Evolutionary conservation across 2,113 vertebrate species (phyloP), one percentile per base, ranked within the genome.

Genomic region (Agelaius tricolor): DNA sequence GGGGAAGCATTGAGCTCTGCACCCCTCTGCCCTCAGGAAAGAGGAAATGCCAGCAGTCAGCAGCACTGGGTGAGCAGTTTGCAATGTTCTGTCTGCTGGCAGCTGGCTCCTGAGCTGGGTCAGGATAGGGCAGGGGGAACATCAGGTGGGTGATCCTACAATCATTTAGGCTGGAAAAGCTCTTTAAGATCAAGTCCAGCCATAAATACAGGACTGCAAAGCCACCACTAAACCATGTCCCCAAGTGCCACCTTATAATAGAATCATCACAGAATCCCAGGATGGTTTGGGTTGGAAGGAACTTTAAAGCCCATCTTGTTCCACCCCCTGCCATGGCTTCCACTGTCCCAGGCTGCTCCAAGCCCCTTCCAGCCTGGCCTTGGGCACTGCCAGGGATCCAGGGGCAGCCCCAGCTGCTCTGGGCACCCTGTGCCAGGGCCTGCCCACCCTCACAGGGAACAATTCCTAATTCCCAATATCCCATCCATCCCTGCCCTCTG

Each of bases 261-360:
- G 54, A 82, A 15, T 47, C 24, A 10, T 61, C 28, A 67, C 37
- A 82, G 54, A 46, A 54, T 59, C 33, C 4, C 7, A 7, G 39
- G 4, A 10, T 21, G 46, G 16, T 61, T 67, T 59, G 52, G 3
- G 33, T 21, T 52, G 44, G 22, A 66, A 51, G 11, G 10, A 27
- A 13, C 15, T 37, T 66, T 37, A 51, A 59, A 74, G 15, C 1
- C 0, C 22, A 43, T 43, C 37, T 3, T 0, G 0, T 33, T 1
- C 59, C 37, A 20, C 3, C 3, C 3, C 46, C 21, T 65, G 51
- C 67, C 15, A 15, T 22, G 10, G 30, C 11, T 73, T 0, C 21
- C 35, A 35, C 14, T 2, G 0, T 3, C 31, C 31, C 43, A 43
- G 31, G 24, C 0, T 27, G 30, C 49, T 65, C 43, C 66, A 14